phyloP scores from a whole-genome alignment of 1,140 invertebrate species.

The Hylaeus anthracinus region DNA sequence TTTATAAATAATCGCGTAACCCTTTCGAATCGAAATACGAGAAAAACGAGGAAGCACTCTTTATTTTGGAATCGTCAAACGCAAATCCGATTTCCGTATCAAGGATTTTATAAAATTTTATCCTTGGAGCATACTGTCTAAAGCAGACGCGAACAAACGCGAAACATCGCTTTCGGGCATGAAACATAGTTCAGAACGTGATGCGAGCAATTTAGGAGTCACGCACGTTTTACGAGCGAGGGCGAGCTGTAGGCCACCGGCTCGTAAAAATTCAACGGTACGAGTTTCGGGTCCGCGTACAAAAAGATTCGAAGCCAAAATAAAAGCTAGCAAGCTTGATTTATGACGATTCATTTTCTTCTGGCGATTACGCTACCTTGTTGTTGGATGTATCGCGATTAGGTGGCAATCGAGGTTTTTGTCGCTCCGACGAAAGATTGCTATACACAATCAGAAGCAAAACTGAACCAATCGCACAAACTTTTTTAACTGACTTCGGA shows the following conservation, averaged over 20 bases:
- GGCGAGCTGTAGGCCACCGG: conserved; percentile 8
- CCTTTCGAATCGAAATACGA: no score
- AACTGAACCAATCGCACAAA: no score
- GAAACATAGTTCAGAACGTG: conserved; percentile 12
- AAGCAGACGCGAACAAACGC: neutral
- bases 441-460: no score
- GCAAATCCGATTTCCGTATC: no score
- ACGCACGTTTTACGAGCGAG: conserved; percentile 27
- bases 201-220: conserved; percentile 22
- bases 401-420: neutral
- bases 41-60: no score
- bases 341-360: neutral
- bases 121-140: no score
- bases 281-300: neutral
- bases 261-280: conserved; percentile 24
- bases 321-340: conserved; percentile 24
- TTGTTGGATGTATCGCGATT: neutral
- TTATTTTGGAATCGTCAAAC: no score
- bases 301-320: neutral
- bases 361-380: neutral
- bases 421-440: no score
- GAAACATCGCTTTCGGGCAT: conserved; percentile 17
- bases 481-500: no score
- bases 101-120: no score
- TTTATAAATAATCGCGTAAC: no score